Base-by-base conservation (phyloP, 1,140 invertebrate genomes). In the Bombus waltoni region DNA sequence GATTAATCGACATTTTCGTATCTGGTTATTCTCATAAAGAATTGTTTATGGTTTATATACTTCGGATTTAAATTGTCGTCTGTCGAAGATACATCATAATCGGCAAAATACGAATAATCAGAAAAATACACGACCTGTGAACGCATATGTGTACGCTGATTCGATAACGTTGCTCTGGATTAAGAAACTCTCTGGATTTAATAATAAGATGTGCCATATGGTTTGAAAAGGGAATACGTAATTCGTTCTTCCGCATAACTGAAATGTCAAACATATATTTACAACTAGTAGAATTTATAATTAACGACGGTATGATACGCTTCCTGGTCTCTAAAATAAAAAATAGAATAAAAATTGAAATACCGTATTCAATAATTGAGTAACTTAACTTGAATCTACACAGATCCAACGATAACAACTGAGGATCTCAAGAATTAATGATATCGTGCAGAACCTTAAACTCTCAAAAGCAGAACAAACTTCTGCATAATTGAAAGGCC, bases 241-340 rank as follows among this genome's bases (percentile, higher is more conserved):
- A 62, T 62, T 62, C 28, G 28, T 62, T 62, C 28, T n/a, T n/a
- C 3, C 0, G 25, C 28, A n/a, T 11, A 5, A 5, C 5, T n/a
- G 25, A 62, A n/a, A n/a, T 13, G 0, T 62, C 9, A 5, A n/a
- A 28, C 28, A 28, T 62, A 11, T 62, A n/a, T 62, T 13, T 62
- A 28, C n/a, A 62, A n/a, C 4, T 1, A 13, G 28, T 28, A 28
- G 11, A 62, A 13, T n/a, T n/a, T n/a, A 5, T 28, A 62, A n/a
- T 62, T 62, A 59, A 62, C 59, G 59, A 28, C 1, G 4, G 28
- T 10, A 62, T 2, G 18, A 13, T n/a, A 9, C 28, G 8, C 11
- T 62, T n/a, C 1, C 28, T 13, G 28, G 1, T 28, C 1, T 3
- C 28, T n/a, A 0, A 3, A n/a, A n/a, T 11, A 28, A 11, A 28